A percentile compares a stretch with the other conserved stretches of the same genome.
phyloP scores from a whole-genome alignment of 2,113 vertebrate genomes.

The Corythaeola cristata region DNA sequence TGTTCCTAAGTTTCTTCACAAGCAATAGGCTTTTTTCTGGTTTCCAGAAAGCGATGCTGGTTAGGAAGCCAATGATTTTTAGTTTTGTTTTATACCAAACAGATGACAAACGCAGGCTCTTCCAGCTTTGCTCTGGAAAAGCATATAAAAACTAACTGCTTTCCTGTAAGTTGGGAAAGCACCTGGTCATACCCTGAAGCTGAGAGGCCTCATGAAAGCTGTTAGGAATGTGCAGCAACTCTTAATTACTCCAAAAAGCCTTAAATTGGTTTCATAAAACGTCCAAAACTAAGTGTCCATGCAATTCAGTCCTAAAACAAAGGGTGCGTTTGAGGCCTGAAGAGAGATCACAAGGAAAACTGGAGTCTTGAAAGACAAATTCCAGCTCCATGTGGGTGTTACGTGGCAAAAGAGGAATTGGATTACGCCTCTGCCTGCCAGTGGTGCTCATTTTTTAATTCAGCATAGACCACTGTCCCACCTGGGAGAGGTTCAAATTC shows the following conservation, averaged over 20 bases:
- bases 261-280: background rate
- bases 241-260: background rate
- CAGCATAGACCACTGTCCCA: background rate
- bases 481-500: background rate
- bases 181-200: background rate
- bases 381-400: background rate
- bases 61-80: background rate
- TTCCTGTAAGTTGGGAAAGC: background rate
- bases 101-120: background rate
- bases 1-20: background rate
- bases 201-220: background rate
- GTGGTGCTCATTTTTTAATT: background rate
- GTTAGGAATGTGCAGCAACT: background rate
- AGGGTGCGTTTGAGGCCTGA: background rate
- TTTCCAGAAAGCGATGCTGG: background rate
- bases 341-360: background rate
- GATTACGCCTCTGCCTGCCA: background rate
- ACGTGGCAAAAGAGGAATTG: background rate
- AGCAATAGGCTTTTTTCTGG: fast-evolving
- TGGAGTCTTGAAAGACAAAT: background rate
- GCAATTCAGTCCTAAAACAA: background rate
- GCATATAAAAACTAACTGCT: background rate
- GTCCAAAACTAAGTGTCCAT: background rate
- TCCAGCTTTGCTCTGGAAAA: background rate
- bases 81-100: background rate